Evolutionary conservation across 1,140 invertebrate genomes (phyloP).

Genomic region (Ceratosolen solmsi): DNA sequence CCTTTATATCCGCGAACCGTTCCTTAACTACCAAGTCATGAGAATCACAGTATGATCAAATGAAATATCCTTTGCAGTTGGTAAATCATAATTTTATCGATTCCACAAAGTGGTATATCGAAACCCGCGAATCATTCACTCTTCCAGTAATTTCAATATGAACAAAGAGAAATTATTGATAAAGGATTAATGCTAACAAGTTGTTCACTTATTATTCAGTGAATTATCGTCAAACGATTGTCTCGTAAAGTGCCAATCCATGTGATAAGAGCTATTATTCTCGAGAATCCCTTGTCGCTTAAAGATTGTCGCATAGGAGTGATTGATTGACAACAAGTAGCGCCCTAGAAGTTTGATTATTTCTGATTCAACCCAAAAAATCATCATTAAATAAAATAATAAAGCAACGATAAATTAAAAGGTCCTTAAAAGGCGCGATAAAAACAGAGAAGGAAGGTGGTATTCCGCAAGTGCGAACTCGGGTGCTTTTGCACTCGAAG

Average conservation of each 20-base stretch:
- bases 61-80: neutral
- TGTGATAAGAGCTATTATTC: too few relatives aligned
- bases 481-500: constrained; percentile 12
- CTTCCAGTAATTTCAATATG: too few relatives aligned
- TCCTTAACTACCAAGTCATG: constrained; percentile 1
- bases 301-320: too few relatives aligned
- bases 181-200: too few relatives aligned
- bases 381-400: constrained; percentile 18
- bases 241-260: neutral
- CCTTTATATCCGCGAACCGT: neutral
- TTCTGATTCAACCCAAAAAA: neutral
- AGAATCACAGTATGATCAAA: neutral
- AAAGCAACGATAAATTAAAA: constrained; percentile 40
- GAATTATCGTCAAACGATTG: neutral
- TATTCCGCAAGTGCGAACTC: constrained; percentile 41
- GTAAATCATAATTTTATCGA: neutral
- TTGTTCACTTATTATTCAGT: neutral
- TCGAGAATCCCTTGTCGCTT: neutral
- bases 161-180: too few relatives aligned
- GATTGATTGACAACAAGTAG: too few relatives aligned
- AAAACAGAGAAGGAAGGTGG: neutral
- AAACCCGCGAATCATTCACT: too few relatives aligned
- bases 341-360: neutral
- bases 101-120: neutral
- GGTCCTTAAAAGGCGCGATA: neutral